Evolutionary conservation across 30 jellyfish, hydroid and myxozoan species (phyloP), one percentile per base, ranked within the genome.

Genomic region (Chironex yamaguchii): DNA sequence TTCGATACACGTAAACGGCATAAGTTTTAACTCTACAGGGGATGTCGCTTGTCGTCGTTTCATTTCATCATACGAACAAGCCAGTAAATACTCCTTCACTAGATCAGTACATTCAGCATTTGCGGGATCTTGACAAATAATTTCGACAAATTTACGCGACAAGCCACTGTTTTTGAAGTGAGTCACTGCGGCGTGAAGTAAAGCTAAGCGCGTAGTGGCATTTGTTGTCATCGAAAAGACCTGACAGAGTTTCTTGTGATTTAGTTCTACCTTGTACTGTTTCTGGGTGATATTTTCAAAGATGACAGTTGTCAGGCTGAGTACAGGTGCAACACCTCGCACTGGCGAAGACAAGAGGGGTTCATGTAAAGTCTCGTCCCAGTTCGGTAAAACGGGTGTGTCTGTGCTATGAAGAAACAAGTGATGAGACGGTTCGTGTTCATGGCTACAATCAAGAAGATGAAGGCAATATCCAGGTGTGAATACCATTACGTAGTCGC

Each of bases 121-220:
- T 14, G 98, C 95, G 12, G 98, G 98, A 49, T 92, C 98, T 52
- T 82, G 92, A 83, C 96, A 92, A 11, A 87, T 64, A 32, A 96
- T 72, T 53, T 86, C 98, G 24, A 92, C 65, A 29, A 92, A 34
- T 54, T 76, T 92, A 68, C 76, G 73, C n/a, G 76, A 49, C 32
- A 92, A 72, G 4, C 65, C 17, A 1, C 79, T 29, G n/a, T 85
- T 93, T 85, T 86, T 86, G 24, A 92, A 54, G 49, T 92, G 98
- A n/a, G 81, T 79, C 54, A 92, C 36, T 23, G 96, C 95, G 11
- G 91, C 67, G 65, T 92, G 98, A 12, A 92, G 78, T 3, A 92
- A 48, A 34, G 98, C 95, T 20, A 92, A 13, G 35, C 98, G 64
- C 3, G 92, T 81, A 0, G 90, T 3, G 1, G 96, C 77, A 21